Evolutionary conservation across 2,113 vertebrate species (phyloP), one percentile per base, ranked within the genome.

Genomic region (Sapajus apella): DNA sequence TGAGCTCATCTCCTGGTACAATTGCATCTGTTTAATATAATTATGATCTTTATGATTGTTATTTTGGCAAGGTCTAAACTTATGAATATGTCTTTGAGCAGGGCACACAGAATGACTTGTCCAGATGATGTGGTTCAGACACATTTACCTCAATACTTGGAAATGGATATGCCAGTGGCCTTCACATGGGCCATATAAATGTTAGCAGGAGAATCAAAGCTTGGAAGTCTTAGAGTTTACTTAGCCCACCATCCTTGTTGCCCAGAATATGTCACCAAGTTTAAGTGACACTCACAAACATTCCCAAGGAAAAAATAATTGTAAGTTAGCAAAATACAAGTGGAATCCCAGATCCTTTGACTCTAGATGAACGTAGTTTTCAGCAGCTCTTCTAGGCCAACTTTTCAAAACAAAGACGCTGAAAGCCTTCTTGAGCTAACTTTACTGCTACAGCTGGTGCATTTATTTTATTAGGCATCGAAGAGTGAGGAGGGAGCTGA

Each of bases 131-230:
- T 21, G 40, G 8, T 13, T 40, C 43, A 9, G 43, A 37, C n/a
- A 35, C 2, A 0, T 23, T 25, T 43, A n/a, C 32, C 12, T 47
- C 55, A 45, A 0, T 11, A 20, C 45, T 56, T 50, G 40, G 73
- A 87, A 30, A 30, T 3, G 2, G 40, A 45, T 0, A 0, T 0
- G 2, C 66, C 8, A 9, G 52, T 27, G 30, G 0, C 3, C 32
- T 55, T 47, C 40, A 72, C 50, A 7, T 18, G 58, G 61, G 5
- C 45, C 35, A 4, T 68, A 52, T 45, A 47, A 40, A 68, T 12
- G 8, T 17, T 9, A n/a, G 30, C 37, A 45, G 25, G 45, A 45
- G 14, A 13, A 13, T 1, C 6, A 4, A 12, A 16, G 27, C 77
- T 52, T 68, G 23, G 37, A 70, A 52, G 0, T 13, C 27, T 73